These are phyloP conservation scores for Glaucidium brasilianum DNA, from an alignment of 2,113 vertebrate species.

Conservation along the genomic window DNA sequence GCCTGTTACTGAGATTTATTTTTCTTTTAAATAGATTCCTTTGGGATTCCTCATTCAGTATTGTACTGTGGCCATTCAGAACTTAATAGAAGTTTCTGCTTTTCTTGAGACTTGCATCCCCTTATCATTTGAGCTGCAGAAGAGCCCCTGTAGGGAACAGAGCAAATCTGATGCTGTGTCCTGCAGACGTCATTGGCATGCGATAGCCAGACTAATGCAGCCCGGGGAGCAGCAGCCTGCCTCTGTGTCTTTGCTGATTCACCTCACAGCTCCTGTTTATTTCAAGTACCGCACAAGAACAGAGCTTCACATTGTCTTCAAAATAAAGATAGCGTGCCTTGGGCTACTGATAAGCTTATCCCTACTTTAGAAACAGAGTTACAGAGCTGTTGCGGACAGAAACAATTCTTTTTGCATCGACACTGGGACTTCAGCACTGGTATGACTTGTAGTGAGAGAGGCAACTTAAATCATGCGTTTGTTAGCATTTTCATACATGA, in stretches of 20 bases:
- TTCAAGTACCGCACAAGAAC: background rate
- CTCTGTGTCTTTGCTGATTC: background rate
- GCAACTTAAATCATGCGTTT: background rate
- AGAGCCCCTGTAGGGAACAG: background rate
- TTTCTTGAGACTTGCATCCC: background rate
- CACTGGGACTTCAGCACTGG: background rate
- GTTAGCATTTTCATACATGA: background rate
- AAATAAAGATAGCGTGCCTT: background rate
- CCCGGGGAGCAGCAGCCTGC: accelerated
- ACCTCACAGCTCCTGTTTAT: background rate
- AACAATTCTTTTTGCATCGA: background rate
- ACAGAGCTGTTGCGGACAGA: background rate
- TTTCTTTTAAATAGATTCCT: background rate
- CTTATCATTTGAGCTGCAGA: background rate
- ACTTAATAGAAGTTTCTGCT: background rate
- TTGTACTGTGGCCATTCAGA: background rate
- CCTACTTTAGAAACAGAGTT: background rate
- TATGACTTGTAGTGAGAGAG: background rate
- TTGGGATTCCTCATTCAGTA: background rate
- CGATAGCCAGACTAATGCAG: background rate
- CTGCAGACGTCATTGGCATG: background rate
- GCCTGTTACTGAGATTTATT: background rate
- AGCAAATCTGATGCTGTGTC: background rate
- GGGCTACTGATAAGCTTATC: background rate
- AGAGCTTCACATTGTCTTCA: background rate